A percentile compares a stretch with the other conserved stretches of the same genome.
These are phyloP conservation scores for Telenomus remus DNA, from an alignment of 1,140 invertebrate species.

Conservation along the genomic window DNA sequence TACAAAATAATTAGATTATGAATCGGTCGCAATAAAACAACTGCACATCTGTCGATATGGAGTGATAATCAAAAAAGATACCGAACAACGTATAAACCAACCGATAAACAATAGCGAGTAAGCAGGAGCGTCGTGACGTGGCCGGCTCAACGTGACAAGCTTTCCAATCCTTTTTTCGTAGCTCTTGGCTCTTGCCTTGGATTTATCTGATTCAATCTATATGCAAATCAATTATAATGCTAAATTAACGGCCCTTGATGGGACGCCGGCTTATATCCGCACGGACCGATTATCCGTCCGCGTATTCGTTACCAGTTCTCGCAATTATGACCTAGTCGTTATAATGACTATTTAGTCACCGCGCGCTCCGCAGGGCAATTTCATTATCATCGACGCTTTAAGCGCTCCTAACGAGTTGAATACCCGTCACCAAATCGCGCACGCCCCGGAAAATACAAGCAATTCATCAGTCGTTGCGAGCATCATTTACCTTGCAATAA, in stretches of 20 bases:
- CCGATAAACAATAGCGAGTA: constrained; percentile 43
- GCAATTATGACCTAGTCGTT: constrained; percentile 70
- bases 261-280: constrained; percentile 54
- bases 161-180: constrained; percentile 53
- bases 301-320: constrained; percentile 63
- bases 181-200: constrained; percentile 49
- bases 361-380: constrained; percentile 66
- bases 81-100: constrained; percentile 38
- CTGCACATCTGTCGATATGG: constrained; percentile 12
- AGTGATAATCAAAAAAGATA: constrained; percentile 33
- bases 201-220: constrained; percentile 72
- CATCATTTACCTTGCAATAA: constrained; percentile 51
- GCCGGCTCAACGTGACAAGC: constrained; percentile 52
- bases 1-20: constrained; percentile 17
- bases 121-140: constrained; percentile 40
- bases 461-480: constrained; percentile 26
- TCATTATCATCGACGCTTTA: constrained; percentile 67
- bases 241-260: constrained; percentile 67
- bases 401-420: constrained; percentile 59
- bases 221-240: constrained; percentile 73
- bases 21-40: constrained; percentile 12
- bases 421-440: constrained; percentile 29
- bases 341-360: constrained; percentile 71
- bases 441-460: constrained; percentile 19
- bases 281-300: constrained; percentile 62